Evolutionary conservation across 2,797 vertebrate genomes (phyloP).

Genomic region (Micromesistius poutassou): DNA sequence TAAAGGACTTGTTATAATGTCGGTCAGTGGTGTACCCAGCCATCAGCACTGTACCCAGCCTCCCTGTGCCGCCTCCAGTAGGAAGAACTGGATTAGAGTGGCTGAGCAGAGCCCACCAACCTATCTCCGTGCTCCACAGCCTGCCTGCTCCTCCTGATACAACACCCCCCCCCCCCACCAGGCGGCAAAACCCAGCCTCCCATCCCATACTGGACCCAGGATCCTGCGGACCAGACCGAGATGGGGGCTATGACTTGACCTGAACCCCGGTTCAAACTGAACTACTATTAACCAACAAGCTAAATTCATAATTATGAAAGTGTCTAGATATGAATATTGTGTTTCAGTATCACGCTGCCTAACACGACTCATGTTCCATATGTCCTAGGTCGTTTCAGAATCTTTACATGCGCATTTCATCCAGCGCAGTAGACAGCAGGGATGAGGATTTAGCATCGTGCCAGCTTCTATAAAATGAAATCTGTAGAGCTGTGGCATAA

Average conservation of each 20-base stretch:
- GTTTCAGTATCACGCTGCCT: not conserved
- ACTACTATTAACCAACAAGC: not conserved
- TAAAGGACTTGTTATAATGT: conserved; percentile 74
- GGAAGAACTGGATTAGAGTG: conserved; percentile 79
- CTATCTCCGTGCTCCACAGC: not conserved
- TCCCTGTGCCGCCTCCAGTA: conserved; percentile 73
- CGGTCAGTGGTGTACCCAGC: conserved; percentile 14
- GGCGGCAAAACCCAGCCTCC: not conserved
- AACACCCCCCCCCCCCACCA: not conserved
- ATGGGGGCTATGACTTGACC: not conserved
- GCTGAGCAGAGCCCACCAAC: not conserved
- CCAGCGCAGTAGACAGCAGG: not conserved
- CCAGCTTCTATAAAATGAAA: not conserved
- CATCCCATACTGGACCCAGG: too few relatives aligned
- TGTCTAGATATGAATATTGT: not conserved
- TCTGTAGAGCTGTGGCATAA: not conserved
- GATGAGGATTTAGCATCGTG: not conserved
- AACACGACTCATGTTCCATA: not conserved
- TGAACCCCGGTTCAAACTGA: not conserved
- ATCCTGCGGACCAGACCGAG: not conserved
- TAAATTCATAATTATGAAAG: not conserved
- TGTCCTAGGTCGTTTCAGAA: not conserved
- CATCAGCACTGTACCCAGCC: conserved; percentile 65
- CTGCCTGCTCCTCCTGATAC: not conserved
- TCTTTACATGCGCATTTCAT: not conserved